Base-by-base conservation (phyloP, 64 coral and sea anemone species). In the Pocillopora damicornis region DNA sequence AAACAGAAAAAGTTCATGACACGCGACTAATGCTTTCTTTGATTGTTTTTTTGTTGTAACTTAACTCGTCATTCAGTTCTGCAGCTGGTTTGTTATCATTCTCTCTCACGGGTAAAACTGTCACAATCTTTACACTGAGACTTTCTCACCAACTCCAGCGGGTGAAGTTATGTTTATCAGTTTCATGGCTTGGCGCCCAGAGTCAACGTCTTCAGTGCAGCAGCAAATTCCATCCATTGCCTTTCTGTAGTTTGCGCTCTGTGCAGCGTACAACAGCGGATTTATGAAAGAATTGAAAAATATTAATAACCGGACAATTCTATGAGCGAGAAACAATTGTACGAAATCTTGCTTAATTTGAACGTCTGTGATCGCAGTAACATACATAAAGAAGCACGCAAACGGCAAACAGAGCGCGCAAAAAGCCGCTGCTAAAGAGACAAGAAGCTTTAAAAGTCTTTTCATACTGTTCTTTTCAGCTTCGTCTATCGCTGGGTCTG, bases 181-280 rank as follows among this genome's bases (percentile, higher is more conserved):
- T 15, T 77, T 77, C 17, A 77, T 77, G 42, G 15, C 37, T 77
- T 56, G 9, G 11, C 75, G 37, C 36, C 22, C 4, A 56, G 22
- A 56, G 7, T 51, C 56, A 0, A 17, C 75, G 16, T 9, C 66
- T 22, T 22, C 17, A 20, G 17, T 51, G 16, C 38, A 22, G 37
- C 35, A 77, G 37, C 37, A 77, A 20, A 77, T 15, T 8, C 15
- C 18, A 56, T 51, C 5, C 9, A 77, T 18, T 3, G 75, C 18
- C 11, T 63, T 63, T 80, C 78, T 61, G 57, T 80, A 80, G 62
- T 80, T 80, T 59, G 78, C 15, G 13, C 78, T 80, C 63, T 80
- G 78, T 15, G 78, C 78, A 15, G 78, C 59, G 14, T 80, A 80
- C 36, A 80, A 80, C 30, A 80, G 58, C 35, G 78, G 78, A 63